phyloP scores from a whole-genome alignment of 2,888 invertebrate species.

The Protodeltote pygarga region DNA sequence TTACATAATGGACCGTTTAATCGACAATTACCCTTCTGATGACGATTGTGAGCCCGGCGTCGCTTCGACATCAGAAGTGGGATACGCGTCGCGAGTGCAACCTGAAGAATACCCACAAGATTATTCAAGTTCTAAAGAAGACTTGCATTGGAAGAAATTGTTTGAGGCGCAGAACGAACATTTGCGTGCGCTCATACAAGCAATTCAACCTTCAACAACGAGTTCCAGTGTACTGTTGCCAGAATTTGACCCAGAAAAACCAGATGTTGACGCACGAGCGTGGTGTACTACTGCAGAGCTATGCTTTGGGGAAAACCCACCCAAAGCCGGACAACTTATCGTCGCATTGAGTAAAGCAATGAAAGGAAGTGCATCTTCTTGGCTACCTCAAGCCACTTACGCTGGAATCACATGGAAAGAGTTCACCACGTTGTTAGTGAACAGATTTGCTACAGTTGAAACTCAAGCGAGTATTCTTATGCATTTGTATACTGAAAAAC shows the following conservation, averaged over 20 bases:
- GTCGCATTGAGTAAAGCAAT: slow-evolving; percentile 2
- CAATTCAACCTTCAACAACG: too few species aligned
- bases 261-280: not conserved
- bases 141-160: too few species aligned
- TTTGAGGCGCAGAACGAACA: too few species aligned
- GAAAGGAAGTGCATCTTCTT: not conserved
- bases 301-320: not conserved
- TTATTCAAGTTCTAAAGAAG: too few species aligned
- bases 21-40: too few species aligned
- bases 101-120: too few species aligned
- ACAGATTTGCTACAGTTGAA: not conserved
- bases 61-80: too few species aligned
- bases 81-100: too few species aligned
- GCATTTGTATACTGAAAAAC: not conserved
- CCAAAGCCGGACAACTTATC: not conserved
- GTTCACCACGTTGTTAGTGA: not conserved
- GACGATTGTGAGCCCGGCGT: too few species aligned
- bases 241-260: not conserved
- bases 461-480: not conserved
- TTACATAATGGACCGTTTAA: too few species aligned
- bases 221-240: too few species aligned
- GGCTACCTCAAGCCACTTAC: slow-evolving; percentile 1
- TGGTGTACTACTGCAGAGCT: slow-evolving; percentile 1
- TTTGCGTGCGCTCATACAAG: too few species aligned
- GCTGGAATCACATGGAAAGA: slow-evolving; percentile 1